Evolutionary conservation across 2,113 vertebrate genomes (phyloP).

Genomic region (Ahaetulla prasina): DNA sequence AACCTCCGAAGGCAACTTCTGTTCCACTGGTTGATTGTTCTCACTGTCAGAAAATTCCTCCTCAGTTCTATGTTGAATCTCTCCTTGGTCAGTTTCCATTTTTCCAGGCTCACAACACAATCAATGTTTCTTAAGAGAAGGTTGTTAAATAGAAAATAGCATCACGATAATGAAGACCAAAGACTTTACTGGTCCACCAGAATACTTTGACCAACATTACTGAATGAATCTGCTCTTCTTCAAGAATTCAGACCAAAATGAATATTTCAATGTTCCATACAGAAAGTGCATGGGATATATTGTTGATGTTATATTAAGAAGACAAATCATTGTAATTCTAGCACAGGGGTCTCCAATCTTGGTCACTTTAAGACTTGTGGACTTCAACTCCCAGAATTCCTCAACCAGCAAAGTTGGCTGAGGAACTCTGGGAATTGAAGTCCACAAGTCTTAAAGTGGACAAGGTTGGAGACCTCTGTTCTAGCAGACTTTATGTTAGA

Average conservation of each 20-base stretch:
- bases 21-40: too few species aligned
- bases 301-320: conserved; percentile 17
- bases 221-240: not conserved
- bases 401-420: too few species aligned
- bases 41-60: too few species aligned
- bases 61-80: too few species aligned
- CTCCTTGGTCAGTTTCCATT: too few species aligned
- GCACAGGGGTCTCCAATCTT: too few species aligned
- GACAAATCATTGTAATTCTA: conserved; percentile 12
- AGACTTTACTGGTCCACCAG: not conserved
- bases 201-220: not conserved
- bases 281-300: not conserved
- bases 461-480: too few species aligned
- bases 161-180: not conserved
- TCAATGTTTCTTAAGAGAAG: not conserved
- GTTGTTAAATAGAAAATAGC: not conserved
- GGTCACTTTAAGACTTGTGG: too few species aligned
- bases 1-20: too few species aligned
- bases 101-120: not conserved
- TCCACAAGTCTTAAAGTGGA: too few species aligned
- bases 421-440: too few species aligned
- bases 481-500: not conserved
- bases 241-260: conserved; percentile 12
- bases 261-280: conserved; percentile 6
- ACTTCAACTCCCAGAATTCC: too few species aligned